Base-by-base conservation (phyloP, 1,140 invertebrate species). In the Micrasema minimum region DNA sequence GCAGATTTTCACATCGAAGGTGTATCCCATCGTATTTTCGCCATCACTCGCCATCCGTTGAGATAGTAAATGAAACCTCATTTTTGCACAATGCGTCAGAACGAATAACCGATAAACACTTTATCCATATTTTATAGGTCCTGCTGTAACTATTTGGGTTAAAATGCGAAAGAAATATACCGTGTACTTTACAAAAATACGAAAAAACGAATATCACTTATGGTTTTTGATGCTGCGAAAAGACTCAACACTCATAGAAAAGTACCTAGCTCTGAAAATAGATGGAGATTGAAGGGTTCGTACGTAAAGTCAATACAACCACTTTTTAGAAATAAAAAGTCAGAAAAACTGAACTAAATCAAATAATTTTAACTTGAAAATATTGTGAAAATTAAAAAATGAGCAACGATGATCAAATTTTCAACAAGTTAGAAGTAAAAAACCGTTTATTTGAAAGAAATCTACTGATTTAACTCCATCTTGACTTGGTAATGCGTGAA, bases 191-290 rank as follows among this genome's bases (percentile, higher is more conserved):
- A 69, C 53, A 69, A 69, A 69, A 69, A 48, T 69, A 69, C 67
- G 31, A 41, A 69, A 69, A 69, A 69, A 69, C 67, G 67, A 61
- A 61, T 69, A 46, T 69, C 67, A 69, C 67, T 69, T 69, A 69
- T 69, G 67, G 67, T 69, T 69, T 69, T 69, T 69, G 67, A 69
- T 69, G 67, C 67, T 69, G 67, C 67, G 67, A 69, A 69, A 68
- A 69, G 67, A 69, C 67, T 69, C 67, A 69, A 69, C 67, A 69
- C 67, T 69, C 67, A 69, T 69, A 69, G 67, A 69, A 69, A 69
- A 69, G 67, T 69, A 61, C 67, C 67, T 69, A 69, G 67, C 38
- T 69, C 67, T 69, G 67, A 69, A 69, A 69, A 69, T 69, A 69
- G 67, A 69, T 69, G 67, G 67, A 69, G 67, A 69, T 69, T 69